Evolutionary conservation across 2,113 vertebrate genomes (phyloP), one percentile per base, ranked within the genome.

Genomic region (Oostethus manadensis): DNA sequence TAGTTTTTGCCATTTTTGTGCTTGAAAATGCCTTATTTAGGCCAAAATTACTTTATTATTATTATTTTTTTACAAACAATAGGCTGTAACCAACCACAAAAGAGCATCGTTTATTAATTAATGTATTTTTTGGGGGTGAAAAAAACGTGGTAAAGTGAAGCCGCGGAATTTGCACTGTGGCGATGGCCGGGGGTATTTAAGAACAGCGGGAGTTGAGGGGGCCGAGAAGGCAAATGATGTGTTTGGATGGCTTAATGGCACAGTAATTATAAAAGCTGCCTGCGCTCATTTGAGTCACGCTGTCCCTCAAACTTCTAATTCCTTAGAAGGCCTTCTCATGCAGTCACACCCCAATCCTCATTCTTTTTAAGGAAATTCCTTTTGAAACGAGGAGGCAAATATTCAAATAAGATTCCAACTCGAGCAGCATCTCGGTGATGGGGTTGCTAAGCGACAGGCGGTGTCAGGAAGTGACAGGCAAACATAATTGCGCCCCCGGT

Each of bases 401-500:
- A 81, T 81, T 86, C 56, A 75, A 73, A 79, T 58, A 46, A 65
- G 9, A 55, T 44, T 56, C 80, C 72, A 73, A 80, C 77, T 84
- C 74, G 71, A 78, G 66, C 76, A 56, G 54, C 0, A 42, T 73
- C 76, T 71, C 65, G 0, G 51, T 43, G 47, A 65, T 65, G 50
- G 38, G 65, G 85, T 85, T 87, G 83, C 85, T 79, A 75, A 70
- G 85, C 57, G 70, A 87, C 81, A 43, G 79, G 18, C 74, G 8
- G 55, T 76, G 83, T 82, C 71, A 80, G 73, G 79, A 85, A 80
- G 76, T 77, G 76, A 84, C 74, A 83, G 33, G 74, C 58, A 51
- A 62, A 64, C 64, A 80, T 84, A 84, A 87, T 87, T 85, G 77
- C 63, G 63, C 64, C 67, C 71, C 63, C 51, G 70, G 63, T 48